Percentiles rank a stretch among this genome's conserved stretches.
These are phyloP conservation scores for Mus spretus DNA, from an alignment of 2,797 vertebrate genomes.

Conservation along the genomic window DNA sequence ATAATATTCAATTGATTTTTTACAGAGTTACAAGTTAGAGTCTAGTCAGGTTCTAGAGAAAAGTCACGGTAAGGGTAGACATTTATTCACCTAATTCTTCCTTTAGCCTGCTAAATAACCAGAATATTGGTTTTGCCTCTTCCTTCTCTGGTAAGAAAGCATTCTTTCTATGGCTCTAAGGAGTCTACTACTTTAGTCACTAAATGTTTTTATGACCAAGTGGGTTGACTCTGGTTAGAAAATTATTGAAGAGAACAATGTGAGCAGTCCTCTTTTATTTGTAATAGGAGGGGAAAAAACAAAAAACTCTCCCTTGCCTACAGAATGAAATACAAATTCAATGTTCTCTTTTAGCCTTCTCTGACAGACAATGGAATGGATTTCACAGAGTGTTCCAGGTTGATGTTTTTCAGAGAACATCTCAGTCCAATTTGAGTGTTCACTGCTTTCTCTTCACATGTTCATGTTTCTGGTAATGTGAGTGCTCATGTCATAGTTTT, in stretches of 20 bases:
- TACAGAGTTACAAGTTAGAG: neutral
- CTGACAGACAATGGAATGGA: conserved; percentile 23
- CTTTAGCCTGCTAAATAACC: neutral
- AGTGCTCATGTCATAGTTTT: conserved; percentile 12
- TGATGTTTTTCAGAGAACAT: conserved; percentile 58
- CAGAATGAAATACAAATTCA: conserved; percentile 27
- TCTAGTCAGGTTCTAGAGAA: neutral
- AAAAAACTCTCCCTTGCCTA: conserved; percentile 26
- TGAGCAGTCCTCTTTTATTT: neutral
- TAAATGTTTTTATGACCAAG: conserved; percentile 20
- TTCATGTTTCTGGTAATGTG: conserved; percentile 29
- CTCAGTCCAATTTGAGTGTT: conserved; percentile 30
- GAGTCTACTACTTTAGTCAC: neutral
- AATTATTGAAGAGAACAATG: neutral
- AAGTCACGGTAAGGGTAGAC: neutral
- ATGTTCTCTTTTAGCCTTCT: conserved; percentile 47
- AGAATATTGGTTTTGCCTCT: conserved; percentile 9
- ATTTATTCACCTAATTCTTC: conserved; percentile 27
- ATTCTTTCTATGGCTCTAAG: neutral
- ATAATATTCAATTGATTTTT: neutral
- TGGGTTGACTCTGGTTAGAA: neutral
- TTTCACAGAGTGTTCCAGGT: neutral
- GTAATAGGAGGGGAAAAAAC: neutral
- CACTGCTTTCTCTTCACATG: neutral
- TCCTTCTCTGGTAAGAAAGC: conserved; percentile 24